Evolutionary conservation across 2,113 vertebrate genomes (phyloP), one percentile per base, ranked within the genome.

Genomic region (Actenoides lindsayi): DNA sequence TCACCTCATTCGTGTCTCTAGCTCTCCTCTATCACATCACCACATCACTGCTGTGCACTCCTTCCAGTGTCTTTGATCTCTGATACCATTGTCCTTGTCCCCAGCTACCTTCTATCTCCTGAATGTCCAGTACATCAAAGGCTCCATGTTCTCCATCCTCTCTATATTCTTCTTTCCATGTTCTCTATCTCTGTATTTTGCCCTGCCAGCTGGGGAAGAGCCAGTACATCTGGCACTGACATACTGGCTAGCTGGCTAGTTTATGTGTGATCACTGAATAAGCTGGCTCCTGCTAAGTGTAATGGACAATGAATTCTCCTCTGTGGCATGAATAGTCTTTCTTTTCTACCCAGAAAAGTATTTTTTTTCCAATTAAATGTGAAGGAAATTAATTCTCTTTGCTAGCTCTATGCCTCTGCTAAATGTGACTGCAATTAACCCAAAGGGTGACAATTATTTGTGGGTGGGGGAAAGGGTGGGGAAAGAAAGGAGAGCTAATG

Each of bases 131-230:
- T 69, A n/a, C 28, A 50, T 67, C 24, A 53, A 76, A 93, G 79
- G 23, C 37, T 74, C 54, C 44, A 7, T 41, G 48, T 76, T 83
- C 28, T 89, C 63, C 46, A 46, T 59, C 23, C 7, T 79, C 28
- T 71, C 65, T 23, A 6, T 62, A 41, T 73, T 90, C 57, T 87
- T 54, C 74, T 90, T 90, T 56, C 63, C 54, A 42, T 59, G 25
- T 83, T 86, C 41, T 83, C 54, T 74, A 67, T 76, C 63, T 90
- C 90, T 80, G 14, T 65, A 62, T 81, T 89, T 96, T 59, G 59
- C 50, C 54, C 71, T 92, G 50, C 74, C 83, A 97, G 48, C 74
- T 82, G 65, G 48, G 65, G 79, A 84, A 91, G 76, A 93, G 69
- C 60, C 89, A 92, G 33, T 46, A 89, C 64, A 77, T 96, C 86